These are phyloP conservation scores for Synanthedon tipuliformis DNA, from an alignment of 2,888 invertebrate genomes.

Conservation along the genomic window DNA sequence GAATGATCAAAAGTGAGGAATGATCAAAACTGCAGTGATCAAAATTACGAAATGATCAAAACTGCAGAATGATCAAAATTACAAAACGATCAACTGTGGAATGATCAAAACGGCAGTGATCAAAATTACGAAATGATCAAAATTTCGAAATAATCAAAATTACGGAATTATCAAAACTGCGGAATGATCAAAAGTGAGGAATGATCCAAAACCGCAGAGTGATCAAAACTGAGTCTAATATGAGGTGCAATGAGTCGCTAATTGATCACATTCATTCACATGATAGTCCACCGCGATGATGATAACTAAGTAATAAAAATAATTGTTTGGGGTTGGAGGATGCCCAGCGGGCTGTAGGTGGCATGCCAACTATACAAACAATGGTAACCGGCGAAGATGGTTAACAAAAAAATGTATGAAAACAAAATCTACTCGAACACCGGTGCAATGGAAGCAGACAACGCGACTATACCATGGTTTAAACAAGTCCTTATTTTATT, in stretches of 20 bases:
- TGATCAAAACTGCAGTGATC: too few relatives aligned
- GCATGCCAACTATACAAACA: slow-evolving; percentile 61
- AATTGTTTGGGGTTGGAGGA: slow-evolving; percentile 66
- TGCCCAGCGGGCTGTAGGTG: slow-evolving; percentile 65
- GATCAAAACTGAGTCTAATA: slow-evolving; percentile 21
- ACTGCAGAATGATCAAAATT: too few relatives aligned
- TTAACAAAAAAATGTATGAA: slow-evolving; percentile 49
- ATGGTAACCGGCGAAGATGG: slow-evolving; percentile 48
- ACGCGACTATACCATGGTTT: slow-evolving; percentile 36
- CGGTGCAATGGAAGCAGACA: slow-evolving; percentile 62
- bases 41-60: too few relatives aligned
- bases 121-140: too few relatives aligned
- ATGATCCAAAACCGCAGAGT: too few relatives aligned
- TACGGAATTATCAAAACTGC: too few relatives aligned
- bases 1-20: too few relatives aligned
- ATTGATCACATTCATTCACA: slow-evolving; percentile 38
- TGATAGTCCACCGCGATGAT: slow-evolving; percentile 35
- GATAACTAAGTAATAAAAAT: slow-evolving; percentile 53
- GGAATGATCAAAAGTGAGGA: too few relatives aligned
- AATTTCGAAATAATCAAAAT: too few relatives aligned
- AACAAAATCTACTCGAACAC: slow-evolving; percentile 54
- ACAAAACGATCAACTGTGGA: not conserved
- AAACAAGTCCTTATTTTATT: slow-evolving; percentile 36
- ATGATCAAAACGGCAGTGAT: too few relatives aligned
- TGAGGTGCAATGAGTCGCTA: slow-evolving; percentile 43